Evolutionary conservation across 2,113 vertebrate species (phyloP).

Genomic region (Sebastes fasciatus): DNA sequence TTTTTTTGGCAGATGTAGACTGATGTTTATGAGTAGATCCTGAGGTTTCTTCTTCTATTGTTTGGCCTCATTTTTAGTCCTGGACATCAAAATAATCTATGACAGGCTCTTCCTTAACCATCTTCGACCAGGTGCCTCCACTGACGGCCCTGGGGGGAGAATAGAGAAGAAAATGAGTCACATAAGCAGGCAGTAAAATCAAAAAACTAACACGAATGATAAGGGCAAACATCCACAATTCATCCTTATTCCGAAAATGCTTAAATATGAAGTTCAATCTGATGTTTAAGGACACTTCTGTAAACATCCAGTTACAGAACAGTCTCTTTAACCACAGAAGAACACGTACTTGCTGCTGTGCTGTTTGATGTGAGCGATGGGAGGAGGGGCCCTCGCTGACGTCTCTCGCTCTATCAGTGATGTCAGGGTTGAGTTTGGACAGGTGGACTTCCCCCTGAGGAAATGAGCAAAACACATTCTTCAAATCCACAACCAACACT

Average conservation of each 20-base stretch:
- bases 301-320: too few relatives aligned
- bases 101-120: constrained; percentile 89
- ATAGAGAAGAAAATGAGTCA: neutral
- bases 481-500: neutral
- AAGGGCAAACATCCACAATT: neutral
- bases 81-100: constrained; percentile 99
- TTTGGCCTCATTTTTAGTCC: constrained; percentile 80
- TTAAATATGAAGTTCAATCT: neutral
- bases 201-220: neutral
- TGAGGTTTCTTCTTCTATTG: constrained; percentile 14
- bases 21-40: constrained; percentile 8
- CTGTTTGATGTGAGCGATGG: constrained; percentile 94
- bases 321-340: neutral
- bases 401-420: constrained; percentile 92
- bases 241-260: neutral
- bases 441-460: constrained; percentile 91
- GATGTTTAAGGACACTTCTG: neutral
- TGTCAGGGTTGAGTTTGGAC: constrained; percentile 90
- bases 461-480: neutral
- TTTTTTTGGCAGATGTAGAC: constrained; percentile 22
- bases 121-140: constrained; percentile 85
- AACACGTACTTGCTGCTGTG: constrained; percentile 91
- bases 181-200: neutral
- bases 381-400: constrained; percentile 88
- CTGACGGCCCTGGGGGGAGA: constrained; percentile 79